Percentiles rank a stretch among this genome's conserved stretches.
These are phyloP conservation scores for Panopea generosa DNA, from an alignment of 2,888 invertebrate genomes.

Conservation along the genomic window DNA sequence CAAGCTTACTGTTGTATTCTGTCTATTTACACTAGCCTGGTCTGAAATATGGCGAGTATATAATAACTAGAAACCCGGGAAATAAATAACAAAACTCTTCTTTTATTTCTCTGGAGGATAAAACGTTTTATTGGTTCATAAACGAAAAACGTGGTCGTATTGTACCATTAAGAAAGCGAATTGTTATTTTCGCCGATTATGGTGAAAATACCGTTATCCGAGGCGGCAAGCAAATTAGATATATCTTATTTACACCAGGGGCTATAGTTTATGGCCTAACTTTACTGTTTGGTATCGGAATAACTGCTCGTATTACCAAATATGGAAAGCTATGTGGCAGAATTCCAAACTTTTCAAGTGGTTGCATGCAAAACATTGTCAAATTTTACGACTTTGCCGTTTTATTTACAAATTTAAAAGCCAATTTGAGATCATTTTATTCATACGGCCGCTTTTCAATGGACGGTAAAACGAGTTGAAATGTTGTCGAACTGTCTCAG, in stretches of 20 bases:
- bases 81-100: conserved; percentile 44
- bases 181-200: conserved; percentile 64
- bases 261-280: conserved; percentile 49
- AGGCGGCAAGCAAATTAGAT: conserved; percentile 63
- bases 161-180: conserved; percentile 55
- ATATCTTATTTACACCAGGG: conserved; percentile 64
- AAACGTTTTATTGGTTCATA: conserved; percentile 54
- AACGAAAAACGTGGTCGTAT: conserved; percentile 53
- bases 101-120: conserved; percentile 38
- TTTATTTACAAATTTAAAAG: conserved; percentile 20
- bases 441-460: no score
- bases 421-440: no score
- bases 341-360: neutral
- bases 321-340: neutral
- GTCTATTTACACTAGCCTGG: no score
- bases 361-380: neutral
- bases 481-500: no score
- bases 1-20: no score
- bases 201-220: conserved; percentile 60
- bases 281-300: conserved; percentile 21
- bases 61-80: neutral
- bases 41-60: no score
- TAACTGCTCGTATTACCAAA: neutral
- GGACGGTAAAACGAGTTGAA: no score
- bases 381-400: conserved; percentile 21